Evolutionary conservation across 2,888 invertebrate genomes (phyloP), one percentile per base, ranked within the genome.

Genomic region (Noctuana brunneofusca): DNA sequence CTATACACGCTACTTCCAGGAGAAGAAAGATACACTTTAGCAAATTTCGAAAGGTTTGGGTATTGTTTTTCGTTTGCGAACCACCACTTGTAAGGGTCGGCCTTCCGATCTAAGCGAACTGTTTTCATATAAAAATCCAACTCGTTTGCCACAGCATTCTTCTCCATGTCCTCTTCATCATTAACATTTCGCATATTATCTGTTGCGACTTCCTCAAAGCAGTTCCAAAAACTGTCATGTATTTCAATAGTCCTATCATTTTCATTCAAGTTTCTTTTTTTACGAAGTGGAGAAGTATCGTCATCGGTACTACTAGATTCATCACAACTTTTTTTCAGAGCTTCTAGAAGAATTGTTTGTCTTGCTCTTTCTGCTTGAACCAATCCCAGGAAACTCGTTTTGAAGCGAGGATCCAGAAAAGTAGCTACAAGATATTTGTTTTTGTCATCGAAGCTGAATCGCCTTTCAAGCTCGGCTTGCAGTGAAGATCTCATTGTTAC

Each of bases 71-170:
- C 41, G 14, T 54, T 54, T 20, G 54, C 41, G 38, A 24, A 12
- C 54, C 54, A 54, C 54, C 41, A 54, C 12, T n/a, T 12, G 35
- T 54, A 41, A 38, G 54, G 54, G 22, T 54, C 41, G 41, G n/a
- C 0, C 43, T 64, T 43, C 27, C 35, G 48, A 48, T 43, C 65
- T 52, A 73, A 56, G 55, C 70, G 69, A 67, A 41, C 30, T 43
- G 66, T 68, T 64, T 75, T 73, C 43, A 72, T 66, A n/a, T 35
- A 35, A 35, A 35, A 35, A n/a, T 35, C 35, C 3, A 9, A 3
- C 35, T 35, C 43, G 16, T 43, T 43, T 64, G 71, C 71, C 65
- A 72, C 67, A 63, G 68, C 16, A 63, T 66, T 72, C 65, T 70
- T 71, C 62, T 71, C 66, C 60, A 53, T 56, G 59, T 65, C 32